These are phyloP conservation scores for Leptinotarsa tumamoca DNA, from an alignment of 2,888 invertebrate species.

Conservation along the genomic window DNA sequence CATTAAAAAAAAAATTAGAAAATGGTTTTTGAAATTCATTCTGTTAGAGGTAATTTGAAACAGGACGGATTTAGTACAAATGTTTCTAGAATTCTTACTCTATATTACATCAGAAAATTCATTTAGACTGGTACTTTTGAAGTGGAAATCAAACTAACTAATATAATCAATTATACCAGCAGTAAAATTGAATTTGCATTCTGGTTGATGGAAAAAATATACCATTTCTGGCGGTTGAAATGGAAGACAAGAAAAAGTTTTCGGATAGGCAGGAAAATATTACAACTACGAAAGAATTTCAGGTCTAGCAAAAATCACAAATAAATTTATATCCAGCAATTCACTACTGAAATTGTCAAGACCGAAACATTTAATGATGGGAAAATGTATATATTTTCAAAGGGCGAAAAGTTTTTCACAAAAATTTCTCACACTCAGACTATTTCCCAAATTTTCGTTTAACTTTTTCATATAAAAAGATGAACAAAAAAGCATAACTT, in stretches of 20 bases:
- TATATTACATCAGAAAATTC: conserved; percentile 23
- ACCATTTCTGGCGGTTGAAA: not conserved
- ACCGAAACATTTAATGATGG: not conserved
- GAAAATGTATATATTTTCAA: not conserved
- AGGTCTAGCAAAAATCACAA: not conserved
- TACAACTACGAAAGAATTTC: not conserved
- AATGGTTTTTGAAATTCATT: not conserved
- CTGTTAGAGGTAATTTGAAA: conserved; percentile 31
- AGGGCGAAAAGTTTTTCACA: not conserved
- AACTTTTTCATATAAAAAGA: not conserved
- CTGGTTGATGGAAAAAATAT: not conserved
- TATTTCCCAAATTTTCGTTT: not conserved
- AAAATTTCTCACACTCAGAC: not conserved
- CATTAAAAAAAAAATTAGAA: too few species aligned
- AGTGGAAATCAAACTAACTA: not conserved
- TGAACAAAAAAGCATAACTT: not conserved
- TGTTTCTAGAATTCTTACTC: conserved; percentile 33
- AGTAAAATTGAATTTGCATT: not conserved
- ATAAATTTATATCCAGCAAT: not conserved
- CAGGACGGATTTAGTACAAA: conserved; percentile 49
- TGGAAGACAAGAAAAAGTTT: not conserved
- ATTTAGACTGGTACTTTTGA: not conserved
- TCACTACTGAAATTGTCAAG: not conserved
- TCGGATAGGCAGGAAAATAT: not conserved
- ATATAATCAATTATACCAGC: not conserved